Evolutionary conservation across 1,140 invertebrate genomes (phyloP), one percentile per base, ranked within the genome.

Genomic region (Choristoneura fumiferana): DNA sequence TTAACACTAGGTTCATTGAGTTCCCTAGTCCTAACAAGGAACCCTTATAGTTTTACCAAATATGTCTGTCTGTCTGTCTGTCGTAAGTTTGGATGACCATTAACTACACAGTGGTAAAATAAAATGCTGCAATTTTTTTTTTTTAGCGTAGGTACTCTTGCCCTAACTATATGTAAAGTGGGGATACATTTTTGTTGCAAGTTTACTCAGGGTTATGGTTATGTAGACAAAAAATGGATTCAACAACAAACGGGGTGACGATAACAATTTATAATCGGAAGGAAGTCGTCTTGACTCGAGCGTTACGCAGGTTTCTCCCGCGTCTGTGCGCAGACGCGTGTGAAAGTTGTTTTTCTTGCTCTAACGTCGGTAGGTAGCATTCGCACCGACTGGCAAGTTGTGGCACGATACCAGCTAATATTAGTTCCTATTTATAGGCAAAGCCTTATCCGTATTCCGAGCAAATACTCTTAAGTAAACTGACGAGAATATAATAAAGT

Each of bases 291-390:
- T 67, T 10, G 22, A 12, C 18, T 49, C 13, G 63, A 61, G 54
- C 58, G 54, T 22, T 49, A 22, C 43, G 22, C 18, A 76, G 71
- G 81, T 82, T 77, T 82, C 77, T 76, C 65, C 70, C 62, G 64
- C 54, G 17, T 56, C 45, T 29, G 22, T 6, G 57, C 43, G 43
- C n/a, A 60, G 67, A 63, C 58, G 67, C 68, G 67, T 74, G 82
- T 78, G 80, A 85, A 85, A 85, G 77, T 81, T 76, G 73, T 81
- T 85, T 76, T 81, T 75, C 71, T 80, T 70, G 72, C 61, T 49
- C 55, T 54, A 62, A 37, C 57, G 55, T 65, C 49, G 60, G n/a
- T 29, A 64, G 35, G 57, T 40, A n/a, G 55, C 36, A 57, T 58
- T 45, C 18, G 18, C 18, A 17, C 18, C 22, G 43, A 22, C 43